These are phyloP conservation scores for Cyanoramphus novaezelandiae DNA, from an alignment of 2,113 vertebrate genomes.

Conservation along the genomic window DNA sequence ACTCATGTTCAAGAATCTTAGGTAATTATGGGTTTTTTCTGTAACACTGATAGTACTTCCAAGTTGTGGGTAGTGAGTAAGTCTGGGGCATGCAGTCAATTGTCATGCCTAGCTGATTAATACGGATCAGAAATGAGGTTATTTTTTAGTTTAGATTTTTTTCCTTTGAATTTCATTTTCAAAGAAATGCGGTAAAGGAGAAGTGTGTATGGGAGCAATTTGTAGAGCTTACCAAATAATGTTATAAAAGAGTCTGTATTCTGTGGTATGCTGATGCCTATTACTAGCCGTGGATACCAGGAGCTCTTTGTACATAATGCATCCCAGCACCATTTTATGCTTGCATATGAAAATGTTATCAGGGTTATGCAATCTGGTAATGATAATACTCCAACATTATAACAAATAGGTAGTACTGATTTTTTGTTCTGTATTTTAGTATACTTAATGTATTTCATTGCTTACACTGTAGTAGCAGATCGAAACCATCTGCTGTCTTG, in stretches of 20 bases:
- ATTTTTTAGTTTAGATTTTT: not conserved
- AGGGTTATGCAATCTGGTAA: conserved; percentile 58
- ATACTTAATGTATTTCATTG: conserved; percentile 74
- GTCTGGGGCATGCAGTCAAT: not conserved
- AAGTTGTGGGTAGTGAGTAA: not conserved
- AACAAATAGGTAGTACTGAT: conserved; percentile 67
- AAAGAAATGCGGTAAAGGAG: not conserved
- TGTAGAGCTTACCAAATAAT: conserved; percentile 7
- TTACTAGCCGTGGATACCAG: conserved; percentile 13
- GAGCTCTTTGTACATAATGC: conserved; percentile 28
- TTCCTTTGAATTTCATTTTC: not conserved
- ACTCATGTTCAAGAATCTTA: not conserved
- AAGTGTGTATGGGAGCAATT: not conserved
- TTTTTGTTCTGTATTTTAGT: conserved; percentile 56
- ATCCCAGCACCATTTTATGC: conserved; percentile 22
- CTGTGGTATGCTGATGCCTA: conserved; percentile 13
- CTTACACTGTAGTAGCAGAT: conserved; percentile 84
- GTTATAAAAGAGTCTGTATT: conserved; percentile 4
- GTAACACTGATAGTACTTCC: not conserved
- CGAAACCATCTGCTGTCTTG: conserved; percentile 86
- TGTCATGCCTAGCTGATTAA: not conserved
- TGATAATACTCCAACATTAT: conserved; percentile 56
- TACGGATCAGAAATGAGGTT: not conserved
- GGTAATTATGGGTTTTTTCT: not conserved
- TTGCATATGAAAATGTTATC: conserved; percentile 58